phyloP scores from a whole-genome alignment of 2,888 invertebrate genomes.

The Brachynemurus nebulosus region DNA sequence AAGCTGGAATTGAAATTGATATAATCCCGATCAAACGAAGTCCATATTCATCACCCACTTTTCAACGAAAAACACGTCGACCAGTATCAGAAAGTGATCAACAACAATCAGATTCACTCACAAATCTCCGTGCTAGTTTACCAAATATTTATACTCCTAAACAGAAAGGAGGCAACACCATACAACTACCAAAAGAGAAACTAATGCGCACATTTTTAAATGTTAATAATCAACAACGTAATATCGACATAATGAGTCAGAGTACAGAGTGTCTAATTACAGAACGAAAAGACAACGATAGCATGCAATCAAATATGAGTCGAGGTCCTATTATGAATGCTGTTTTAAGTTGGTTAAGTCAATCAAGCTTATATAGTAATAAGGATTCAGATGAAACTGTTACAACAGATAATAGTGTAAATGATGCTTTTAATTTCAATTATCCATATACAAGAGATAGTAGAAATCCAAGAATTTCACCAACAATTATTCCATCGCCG shows the following conservation, averaged over 20 bases:
- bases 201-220: background rate
- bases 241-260: background rate
- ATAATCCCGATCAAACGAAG: constrained; percentile 32
- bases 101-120: constrained; percentile 21
- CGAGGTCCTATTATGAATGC: constrained; percentile 27
- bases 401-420: constrained; percentile 1
- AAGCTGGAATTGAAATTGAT: constrained; percentile 35
- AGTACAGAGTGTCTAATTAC: constrained; percentile 1
- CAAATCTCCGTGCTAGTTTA: constrained; percentile 26
- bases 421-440: too few relatives aligned
- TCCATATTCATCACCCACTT: constrained; percentile 29
- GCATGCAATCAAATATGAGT: constrained; percentile 19
- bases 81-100: constrained; percentile 28
- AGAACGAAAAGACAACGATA: background rate
- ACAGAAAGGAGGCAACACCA: background rate
- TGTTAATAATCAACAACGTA: background rate
- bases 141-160: constrained; percentile 24
- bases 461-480: constrained; percentile 1
- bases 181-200: background rate
- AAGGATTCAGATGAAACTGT: constrained; percentile 23
- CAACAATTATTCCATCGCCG: constrained; percentile 13
- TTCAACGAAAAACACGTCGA: constrained; percentile 19
- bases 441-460: too few relatives aligned
- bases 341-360: constrained; percentile 29
- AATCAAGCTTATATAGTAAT: constrained; percentile 26